phyloP scores from a whole-genome alignment of 2,113 vertebrate genomes.

The Passer domesticus region DNA sequence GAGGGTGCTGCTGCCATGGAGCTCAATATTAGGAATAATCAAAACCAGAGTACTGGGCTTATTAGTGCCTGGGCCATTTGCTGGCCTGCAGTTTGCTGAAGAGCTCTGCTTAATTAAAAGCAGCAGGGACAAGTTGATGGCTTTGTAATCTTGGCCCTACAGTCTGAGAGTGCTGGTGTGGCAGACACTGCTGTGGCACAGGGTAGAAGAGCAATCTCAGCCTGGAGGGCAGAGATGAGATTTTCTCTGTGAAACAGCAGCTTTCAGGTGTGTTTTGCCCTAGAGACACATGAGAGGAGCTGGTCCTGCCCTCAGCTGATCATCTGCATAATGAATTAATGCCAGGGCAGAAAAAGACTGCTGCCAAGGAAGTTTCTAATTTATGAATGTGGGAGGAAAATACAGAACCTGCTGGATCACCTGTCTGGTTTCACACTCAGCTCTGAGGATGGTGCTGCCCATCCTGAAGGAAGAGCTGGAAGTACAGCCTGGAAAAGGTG shows the following conservation, averaged over 20 bases:
- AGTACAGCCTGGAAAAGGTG: neutral
- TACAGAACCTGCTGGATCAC: neutral
- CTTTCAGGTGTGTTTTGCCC: neutral
- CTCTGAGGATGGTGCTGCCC: neutral
- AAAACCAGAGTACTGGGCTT: neutral
- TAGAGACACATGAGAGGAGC: neutral
- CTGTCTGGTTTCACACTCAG: neutral
- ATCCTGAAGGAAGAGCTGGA: neutral
- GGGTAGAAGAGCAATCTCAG: neutral
- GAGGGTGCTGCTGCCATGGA: neutral
- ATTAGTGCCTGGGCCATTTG: neutral
- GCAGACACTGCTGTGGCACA: neutral
- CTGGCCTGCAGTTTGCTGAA: neutral
- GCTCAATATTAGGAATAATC: neutral
- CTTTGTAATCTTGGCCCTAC: neutral
- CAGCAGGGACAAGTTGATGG: neutral
- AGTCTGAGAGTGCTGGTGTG: neutral
- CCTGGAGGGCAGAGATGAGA: neutral
- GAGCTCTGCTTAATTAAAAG: slow-evolving; percentile 4
- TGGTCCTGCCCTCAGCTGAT: neutral
- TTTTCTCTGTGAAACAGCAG: neutral
- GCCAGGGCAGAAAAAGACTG: neutral
- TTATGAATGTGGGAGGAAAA: neutral
- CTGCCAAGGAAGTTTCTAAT: neutral
- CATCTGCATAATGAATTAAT: neutral